These are phyloP conservation scores for Coendou prehensilis DNA, from an alignment of 2,797 vertebrate genomes.

Conservation along the genomic window DNA sequence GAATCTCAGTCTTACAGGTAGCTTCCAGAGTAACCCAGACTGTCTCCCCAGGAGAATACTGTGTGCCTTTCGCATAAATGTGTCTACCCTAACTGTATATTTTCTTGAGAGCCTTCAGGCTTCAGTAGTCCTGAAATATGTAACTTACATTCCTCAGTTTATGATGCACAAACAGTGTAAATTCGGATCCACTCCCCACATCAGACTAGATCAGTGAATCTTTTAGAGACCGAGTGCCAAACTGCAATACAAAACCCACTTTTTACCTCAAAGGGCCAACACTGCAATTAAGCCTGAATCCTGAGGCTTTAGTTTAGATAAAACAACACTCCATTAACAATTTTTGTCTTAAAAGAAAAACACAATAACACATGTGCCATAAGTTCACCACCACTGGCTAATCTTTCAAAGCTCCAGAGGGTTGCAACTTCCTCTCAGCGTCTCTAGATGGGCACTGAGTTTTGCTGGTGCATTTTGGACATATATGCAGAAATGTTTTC, in stretches of 20 bases:
- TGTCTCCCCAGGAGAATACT: not conserved
- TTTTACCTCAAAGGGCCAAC: not conserved
- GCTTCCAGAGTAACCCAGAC: not conserved
- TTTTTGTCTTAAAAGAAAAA: not conserved
- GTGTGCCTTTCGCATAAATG: not conserved
- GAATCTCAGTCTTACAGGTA: not conserved
- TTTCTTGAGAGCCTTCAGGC: not conserved
- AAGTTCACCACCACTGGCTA: not conserved
- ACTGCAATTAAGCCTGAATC: not conserved
- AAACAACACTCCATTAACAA: not conserved
- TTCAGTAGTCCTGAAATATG: not conserved
- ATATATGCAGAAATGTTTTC: not conserved
- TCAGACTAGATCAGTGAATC: not conserved
- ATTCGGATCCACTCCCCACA: no score
- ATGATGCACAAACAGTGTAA: not conserved
- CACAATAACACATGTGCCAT: not conserved
- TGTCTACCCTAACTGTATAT: not conserved
- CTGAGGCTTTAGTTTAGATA: not conserved
- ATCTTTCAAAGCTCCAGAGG: not conserved
- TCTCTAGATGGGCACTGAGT: not conserved
- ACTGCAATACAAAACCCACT: not conserved
- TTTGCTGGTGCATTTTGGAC: not conserved
- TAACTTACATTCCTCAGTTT: not conserved
- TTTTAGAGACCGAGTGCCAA: not conserved
- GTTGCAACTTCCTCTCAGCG: not conserved